Evolutionary conservation across 92 coral and sea anemone species (phyloP).

Genomic region (Chrysogorgia sp.): DNA sequence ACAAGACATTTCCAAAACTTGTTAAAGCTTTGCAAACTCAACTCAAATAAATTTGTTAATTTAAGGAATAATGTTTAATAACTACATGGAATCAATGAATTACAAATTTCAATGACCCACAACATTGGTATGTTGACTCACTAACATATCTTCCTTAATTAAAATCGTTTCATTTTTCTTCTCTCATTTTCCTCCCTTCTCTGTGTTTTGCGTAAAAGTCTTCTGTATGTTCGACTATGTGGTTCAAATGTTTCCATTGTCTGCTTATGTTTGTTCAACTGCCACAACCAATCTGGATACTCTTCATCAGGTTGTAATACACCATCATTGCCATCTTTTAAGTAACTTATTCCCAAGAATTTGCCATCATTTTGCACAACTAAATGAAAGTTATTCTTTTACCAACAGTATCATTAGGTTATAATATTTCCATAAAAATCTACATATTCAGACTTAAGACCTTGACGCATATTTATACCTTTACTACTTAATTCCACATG

Average conservation of each 20-base stretch:
- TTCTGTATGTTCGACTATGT: not conserved
- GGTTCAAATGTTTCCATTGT: not conserved
- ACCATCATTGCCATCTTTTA: not conserved
- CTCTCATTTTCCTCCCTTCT: slow-evolving; percentile 1
- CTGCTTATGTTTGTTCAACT: not conserved
- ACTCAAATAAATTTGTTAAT: slow-evolving; percentile 30
- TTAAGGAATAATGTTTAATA: not conserved
- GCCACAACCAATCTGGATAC: not conserved
- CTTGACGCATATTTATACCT: too few relatives aligned
- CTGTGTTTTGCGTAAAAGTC: not conserved
- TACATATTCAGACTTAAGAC: too few relatives aligned
- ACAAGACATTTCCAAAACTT: slow-evolving; percentile 68
- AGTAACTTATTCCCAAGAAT: not conserved
- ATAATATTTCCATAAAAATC: too few relatives aligned
- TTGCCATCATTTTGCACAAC: too few relatives aligned
- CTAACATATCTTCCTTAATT: not conserved
- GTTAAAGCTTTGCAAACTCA: slow-evolving; percentile 56
- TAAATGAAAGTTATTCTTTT: too few relatives aligned
- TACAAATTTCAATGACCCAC: too few relatives aligned
- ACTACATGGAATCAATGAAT: too few relatives aligned
- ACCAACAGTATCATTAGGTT: too few relatives aligned
- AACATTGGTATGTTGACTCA: not conserved
- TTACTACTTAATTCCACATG: too few relatives aligned
- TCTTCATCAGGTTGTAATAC: not conserved
- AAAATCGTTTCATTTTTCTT: slow-evolving; percentile 6